A percentile compares a stretch with the other conserved stretches of the same genome.
Conservation (phyloP, 2,888 invertebrate species). For the Bugulina stolonifera region DNA sequence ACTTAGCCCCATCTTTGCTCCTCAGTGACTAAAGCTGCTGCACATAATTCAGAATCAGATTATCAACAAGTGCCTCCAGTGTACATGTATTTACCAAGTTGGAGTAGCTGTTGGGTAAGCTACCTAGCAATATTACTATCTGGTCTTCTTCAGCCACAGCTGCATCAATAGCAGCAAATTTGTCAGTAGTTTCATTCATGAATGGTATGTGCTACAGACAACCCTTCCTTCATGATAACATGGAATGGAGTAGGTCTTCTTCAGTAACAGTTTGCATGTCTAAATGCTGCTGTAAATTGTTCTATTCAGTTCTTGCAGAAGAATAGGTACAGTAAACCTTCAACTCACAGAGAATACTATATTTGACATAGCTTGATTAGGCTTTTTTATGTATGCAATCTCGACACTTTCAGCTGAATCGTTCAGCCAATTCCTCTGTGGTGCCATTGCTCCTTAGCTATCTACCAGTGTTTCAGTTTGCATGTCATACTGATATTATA, state of each 20-base stretch:
- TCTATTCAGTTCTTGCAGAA: neutral
- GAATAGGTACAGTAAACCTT: neutral
- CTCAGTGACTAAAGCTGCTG: neutral
- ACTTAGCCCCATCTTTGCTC: neutral
- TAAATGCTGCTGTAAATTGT: no score
- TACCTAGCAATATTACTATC: neutral
- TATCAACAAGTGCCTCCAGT: neutral
- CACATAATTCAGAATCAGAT: neutral
- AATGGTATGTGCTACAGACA: neutral
- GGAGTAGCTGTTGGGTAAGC: neutral
- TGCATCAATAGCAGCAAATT: constrained; percentile 1
- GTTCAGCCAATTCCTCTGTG: no score
- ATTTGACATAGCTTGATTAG: neutral
- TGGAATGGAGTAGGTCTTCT: neutral
- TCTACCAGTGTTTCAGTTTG: no score
- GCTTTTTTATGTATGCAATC: no score
- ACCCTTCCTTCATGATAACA: neutral
- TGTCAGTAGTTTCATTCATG: neutral
- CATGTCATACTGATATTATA: no score
- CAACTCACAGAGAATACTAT: neutral
- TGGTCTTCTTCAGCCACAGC: constrained; percentile 1
- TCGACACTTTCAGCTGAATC: no score
- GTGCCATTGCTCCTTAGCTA: no score
- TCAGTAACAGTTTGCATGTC: neutral
- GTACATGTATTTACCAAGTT: neutral